Base-by-base conservation (phyloP, 37 sponge, comb jelly and placozoan genomes). In the Tethya wilhelma region DNA sequence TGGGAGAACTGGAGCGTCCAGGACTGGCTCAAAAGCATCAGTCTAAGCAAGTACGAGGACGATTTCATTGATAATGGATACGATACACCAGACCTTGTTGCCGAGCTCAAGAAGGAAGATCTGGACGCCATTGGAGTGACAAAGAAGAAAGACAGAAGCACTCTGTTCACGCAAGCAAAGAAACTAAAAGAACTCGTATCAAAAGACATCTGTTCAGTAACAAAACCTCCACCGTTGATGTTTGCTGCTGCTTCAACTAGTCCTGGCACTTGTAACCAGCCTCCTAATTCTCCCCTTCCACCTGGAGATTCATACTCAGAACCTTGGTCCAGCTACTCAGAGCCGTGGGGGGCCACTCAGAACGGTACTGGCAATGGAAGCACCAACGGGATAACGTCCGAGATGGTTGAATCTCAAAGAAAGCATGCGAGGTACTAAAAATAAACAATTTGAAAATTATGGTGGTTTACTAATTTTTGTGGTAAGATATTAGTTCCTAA, bases 11-110 rank as follows among this genome's bases (percentile, higher is more conserved):
- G 86, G 86, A 63, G 77, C 68, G 79, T 91, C 29, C 70, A 83
- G 26, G 75, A 86, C 1, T 93, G 94, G 94, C 65, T 93, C 57
- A 63, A 81, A 31, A 63, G 26, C 4, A 42, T 86, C 11, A 83
- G 90, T 17, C 34, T 93, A 53, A 70, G 66, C 69, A 39, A 77
- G 19, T 93, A 90, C 81, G 57, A 38, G 33, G 62, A 93, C 3
- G 33, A 40, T 26, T 93, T 93, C 75, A 3, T 82, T 12, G 94
- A 93, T 44, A 93, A 93, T 46, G 94, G 94, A 29, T 93, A 93
- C 77, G 94, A 93, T 0, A 73, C 70, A 2, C 67, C 49, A 1
- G 64, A 83, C 14, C 68, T 93, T 4, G 81, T 82, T 40, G 79
- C 86, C 4, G 33, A 71, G 20, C 23, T 93, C 22, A 83, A 70